phyloP scores from a whole-genome alignment of 1,140 invertebrate genomes.

The Brachionus calyciflorus region DNA sequence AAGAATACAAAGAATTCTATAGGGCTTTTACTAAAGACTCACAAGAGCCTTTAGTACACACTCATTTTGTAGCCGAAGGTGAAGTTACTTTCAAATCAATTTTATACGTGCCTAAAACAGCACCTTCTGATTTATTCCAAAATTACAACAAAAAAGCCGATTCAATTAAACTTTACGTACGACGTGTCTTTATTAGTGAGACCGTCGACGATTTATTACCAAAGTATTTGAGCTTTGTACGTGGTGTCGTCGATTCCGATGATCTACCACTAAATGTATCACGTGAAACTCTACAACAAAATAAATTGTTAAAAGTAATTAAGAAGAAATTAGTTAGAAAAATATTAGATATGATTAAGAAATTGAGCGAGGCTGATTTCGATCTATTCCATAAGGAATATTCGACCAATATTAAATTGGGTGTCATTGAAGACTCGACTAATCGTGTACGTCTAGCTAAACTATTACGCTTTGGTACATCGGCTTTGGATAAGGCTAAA shows the following conservation, averaged over 20 bases:
- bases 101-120: slow-evolving; percentile 81
- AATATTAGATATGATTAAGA: slow-evolving; percentile 96
- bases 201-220: slow-evolving; percentile 99
- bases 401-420: slow-evolving; percentile 95
- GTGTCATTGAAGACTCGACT: slow-evolving; percentile 92
- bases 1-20: slow-evolving; percentile 91
- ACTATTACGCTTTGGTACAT: slow-evolving; percentile 84
- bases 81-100: slow-evolving; percentile 97
- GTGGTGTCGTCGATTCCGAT: slow-evolving; percentile 95
- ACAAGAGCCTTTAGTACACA: slow-evolving; percentile 78
- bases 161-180: slow-evolving; percentile 73
- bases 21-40: slow-evolving; percentile 85
- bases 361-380: slow-evolving; percentile 84
- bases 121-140: slow-evolving; percentile 88
- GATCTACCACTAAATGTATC: slow-evolving; percentile 97
- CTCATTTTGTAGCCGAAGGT: slow-evolving; percentile 96
- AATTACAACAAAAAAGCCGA: slow-evolving; percentile 32
- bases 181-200: slow-evolving; percentile 97
- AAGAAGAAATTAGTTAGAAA: slow-evolving; percentile 98
- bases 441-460: slow-evolving; percentile 93
- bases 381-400: slow-evolving; percentile 98
- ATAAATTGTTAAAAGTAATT: slow-evolving; percentile 97
- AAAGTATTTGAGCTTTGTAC: slow-evolving; percentile 88
- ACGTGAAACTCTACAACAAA: slow-evolving; percentile 90
- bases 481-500: slow-evolving; percentile 66